A percentile compares a stretch with the other conserved stretches of the same genome.
Conservation (phyloP, 2,113 vertebrate species). For the Dasyornis broadbenti region DNA sequence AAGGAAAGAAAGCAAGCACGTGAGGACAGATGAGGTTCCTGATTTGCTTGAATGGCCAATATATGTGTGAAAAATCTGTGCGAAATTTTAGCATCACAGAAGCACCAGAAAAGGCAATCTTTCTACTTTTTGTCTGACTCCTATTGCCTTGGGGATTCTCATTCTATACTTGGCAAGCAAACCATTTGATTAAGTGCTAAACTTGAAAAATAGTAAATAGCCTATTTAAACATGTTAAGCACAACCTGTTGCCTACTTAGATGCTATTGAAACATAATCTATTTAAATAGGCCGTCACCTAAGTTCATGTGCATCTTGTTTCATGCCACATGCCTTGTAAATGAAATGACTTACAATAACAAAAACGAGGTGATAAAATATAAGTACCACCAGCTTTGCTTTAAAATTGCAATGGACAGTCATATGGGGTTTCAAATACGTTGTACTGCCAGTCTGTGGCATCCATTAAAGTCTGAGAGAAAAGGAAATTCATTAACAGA, state of each 20-base stretch:
- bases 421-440: neutral
- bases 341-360: neutral
- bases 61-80: neutral
- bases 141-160: neutral
- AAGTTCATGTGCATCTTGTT: neutral
- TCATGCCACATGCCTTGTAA: neutral
- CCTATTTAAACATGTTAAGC: conserved; percentile 29
- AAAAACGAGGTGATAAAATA: neutral
- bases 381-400: neutral
- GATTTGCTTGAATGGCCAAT: neutral
- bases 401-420: neutral
- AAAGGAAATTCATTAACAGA: neutral
- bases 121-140: neutral
- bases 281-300: neutral
- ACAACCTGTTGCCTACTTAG: conserved; percentile 13
- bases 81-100: neutral
- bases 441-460: neutral
- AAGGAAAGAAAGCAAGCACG: neutral
- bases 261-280: neutral
- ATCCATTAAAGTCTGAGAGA: neutral
- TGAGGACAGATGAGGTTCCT: neutral
- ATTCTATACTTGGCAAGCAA: neutral
- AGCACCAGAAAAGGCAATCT: neutral
- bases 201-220: conserved; percentile 16
- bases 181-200: neutral